Evolutionary conservation across 1,140 invertebrate species (phyloP), one percentile per base, ranked within the genome.

Genomic region (Branchinecta lynchi): DNA sequence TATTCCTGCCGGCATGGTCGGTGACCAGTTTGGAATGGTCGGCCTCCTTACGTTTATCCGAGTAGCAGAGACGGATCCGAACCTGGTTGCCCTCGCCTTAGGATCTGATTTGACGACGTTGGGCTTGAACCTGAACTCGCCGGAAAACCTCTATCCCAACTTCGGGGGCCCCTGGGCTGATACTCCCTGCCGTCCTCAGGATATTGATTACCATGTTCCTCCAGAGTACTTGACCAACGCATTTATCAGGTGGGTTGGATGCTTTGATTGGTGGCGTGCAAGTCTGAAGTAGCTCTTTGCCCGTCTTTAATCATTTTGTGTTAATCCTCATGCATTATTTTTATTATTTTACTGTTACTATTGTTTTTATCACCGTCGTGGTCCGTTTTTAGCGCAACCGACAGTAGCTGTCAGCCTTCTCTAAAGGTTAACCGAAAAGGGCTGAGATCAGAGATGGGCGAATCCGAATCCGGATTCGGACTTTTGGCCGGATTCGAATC

Each of bases 81-180:
- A 95, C 80, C 81, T 98, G 72, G 92, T 97, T 68, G 92, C 92
- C 21, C 79, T 99, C 74, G 95, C 96, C 66, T 84, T 98, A 73
- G 96, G 96, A 21, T 92, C 94, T 79, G 96, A 99, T 81, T 84
- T 99, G 73, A 98, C 95, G 20, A 93, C 93, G 65, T 82, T 99
- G 72, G 96, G 96, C 72, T 84, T 99, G 75, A 98, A 99, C 85
- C 85, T 99, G 73, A 98, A 97, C 81, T 96, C 93, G 74, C 89
- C 92, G 43, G 95, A 98, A 82, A 94, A 92, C 81, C 84, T 97
- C 72, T 95, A 96, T 83, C 90, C 92, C 76, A 96, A 90, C 74
- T 99, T 98, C 82, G 93, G 92, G 76, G 96, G 96, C 69, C 96
- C 96, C 10, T 99, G 94, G 93, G 90, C 93, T 75, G 96, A 98